phyloP scores from a whole-genome alignment of 2,797 vertebrate species.

The Amazona ochrocephala region DNA sequence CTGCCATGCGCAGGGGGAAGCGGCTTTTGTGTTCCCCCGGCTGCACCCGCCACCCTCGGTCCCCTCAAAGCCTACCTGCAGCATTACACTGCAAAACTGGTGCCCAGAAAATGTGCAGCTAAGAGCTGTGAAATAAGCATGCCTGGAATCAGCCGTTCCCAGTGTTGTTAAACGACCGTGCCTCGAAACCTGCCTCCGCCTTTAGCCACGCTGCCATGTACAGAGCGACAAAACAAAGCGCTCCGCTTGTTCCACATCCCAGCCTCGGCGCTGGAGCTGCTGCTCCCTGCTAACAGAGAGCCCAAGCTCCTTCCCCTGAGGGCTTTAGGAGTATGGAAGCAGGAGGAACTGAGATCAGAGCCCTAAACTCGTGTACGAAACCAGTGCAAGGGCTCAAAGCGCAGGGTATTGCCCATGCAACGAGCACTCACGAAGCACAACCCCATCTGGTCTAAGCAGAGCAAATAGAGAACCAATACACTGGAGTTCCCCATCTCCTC shows the following conservation, averaged over 20 bases:
- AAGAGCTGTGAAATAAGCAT: constrained; percentile 69
- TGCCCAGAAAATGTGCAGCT: constrained; percentile 58
- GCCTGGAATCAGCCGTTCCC: constrained; percentile 51
- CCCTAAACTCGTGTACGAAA: neutral
- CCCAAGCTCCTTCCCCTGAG: neutral
- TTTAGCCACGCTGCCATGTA: constrained; percentile 62
- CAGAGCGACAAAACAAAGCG: constrained; percentile 33
- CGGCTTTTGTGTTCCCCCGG: neutral
- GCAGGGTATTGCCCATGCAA: accelerated
- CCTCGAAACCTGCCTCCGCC: constrained; percentile 57
- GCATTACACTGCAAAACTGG: constrained; percentile 44
- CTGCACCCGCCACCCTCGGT: neutral
- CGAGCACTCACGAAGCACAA: neutral
- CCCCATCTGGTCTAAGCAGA: neutral
- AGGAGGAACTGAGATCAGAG: neutral
- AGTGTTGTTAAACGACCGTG: constrained; percentile 61
- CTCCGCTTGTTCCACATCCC: constrained; percentile 34
- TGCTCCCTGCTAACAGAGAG: neutral
- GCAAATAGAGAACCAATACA: neutral
- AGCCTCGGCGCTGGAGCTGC: neutral
- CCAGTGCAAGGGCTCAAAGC: neutral
- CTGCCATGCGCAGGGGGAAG: neutral
- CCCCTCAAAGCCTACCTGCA: constrained; percentile 49
- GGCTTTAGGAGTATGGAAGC: neutral
- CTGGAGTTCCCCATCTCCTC: neutral